Conservation (phyloP, 2,113 vertebrate genomes). For the Cardinalis cardinalis region DNA sequence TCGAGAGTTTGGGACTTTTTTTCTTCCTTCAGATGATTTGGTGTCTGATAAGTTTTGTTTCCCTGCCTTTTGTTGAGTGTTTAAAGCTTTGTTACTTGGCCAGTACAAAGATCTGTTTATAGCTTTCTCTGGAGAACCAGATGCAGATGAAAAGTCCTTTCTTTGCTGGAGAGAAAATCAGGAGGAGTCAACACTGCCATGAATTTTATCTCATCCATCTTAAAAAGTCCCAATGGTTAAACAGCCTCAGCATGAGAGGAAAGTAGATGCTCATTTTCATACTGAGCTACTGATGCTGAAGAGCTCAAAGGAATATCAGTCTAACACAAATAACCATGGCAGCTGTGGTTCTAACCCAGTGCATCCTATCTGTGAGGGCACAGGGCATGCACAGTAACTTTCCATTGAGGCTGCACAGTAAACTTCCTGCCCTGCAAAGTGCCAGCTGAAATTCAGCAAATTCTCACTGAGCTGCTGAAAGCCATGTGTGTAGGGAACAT, state of each 20-base stretch:
- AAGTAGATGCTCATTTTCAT: background rate
- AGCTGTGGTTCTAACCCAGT: background rate
- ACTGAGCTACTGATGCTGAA: background rate
- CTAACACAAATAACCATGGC: background rate
- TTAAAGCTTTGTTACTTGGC: background rate
- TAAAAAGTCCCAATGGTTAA: background rate
- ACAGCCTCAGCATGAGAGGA: background rate
- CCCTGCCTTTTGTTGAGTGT: background rate
- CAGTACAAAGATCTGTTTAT: background rate
- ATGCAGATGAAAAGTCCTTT: background rate
- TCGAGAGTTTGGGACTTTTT: background rate
- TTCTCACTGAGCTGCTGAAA: background rate
- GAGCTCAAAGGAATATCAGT: background rate
- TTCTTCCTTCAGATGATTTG: background rate
- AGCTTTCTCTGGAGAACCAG: background rate
- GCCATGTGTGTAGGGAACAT: accelerated
- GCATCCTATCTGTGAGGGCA: background rate
- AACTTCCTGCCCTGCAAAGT: background rate
- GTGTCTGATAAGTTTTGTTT: background rate
- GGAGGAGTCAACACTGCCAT: background rate
- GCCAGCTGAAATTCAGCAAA: background rate
- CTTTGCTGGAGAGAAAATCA: background rate
- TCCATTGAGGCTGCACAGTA: background rate
- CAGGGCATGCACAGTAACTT: background rate
- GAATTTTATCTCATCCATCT: background rate